Conservation (phyloP, 2,113 vertebrate species). For the Centrocercus urophasianus region DNA sequence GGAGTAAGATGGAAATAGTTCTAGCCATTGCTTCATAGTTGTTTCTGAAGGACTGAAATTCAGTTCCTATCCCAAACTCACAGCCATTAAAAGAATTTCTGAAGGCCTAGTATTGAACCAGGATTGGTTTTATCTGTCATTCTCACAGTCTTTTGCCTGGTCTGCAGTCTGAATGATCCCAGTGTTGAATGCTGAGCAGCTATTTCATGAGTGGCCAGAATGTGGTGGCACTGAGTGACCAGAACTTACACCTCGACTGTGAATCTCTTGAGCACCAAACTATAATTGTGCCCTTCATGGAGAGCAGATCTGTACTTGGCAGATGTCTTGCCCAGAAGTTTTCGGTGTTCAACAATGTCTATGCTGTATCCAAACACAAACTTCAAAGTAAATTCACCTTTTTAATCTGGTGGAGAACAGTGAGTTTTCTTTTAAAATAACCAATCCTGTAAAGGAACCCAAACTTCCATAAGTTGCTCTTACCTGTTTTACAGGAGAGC, state of each 20-base stretch:
- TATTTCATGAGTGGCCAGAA: not conserved
- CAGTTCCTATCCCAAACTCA: not conserved
- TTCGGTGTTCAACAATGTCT: not conserved
- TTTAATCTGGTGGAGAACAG: not conserved
- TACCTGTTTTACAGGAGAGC: not conserved
- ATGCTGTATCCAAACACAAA: not conserved
- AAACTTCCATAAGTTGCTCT: not conserved
- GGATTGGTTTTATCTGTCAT: not conserved
- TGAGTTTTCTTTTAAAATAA: not conserved
- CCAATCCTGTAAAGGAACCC: not conserved
- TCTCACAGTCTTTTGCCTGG: not conserved
- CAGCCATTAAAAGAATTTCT: not conserved
- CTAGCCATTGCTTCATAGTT: not conserved
- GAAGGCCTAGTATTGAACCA: not conserved
- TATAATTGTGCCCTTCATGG: not conserved
- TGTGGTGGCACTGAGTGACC: not conserved
- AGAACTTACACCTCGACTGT: not conserved
- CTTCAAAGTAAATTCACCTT: not conserved
- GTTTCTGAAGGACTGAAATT: not conserved
- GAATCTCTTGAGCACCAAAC: not conserved
- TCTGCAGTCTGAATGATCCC: not conserved
- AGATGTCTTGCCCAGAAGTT: not conserved
- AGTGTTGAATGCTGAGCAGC: not conserved
- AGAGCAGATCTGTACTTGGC: not conserved
- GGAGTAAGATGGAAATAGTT: not conserved